These are phyloP conservation scores for Trigoniulus corallinus DNA, from an alignment of 1,140 invertebrate species.

Conservation along the genomic window DNA sequence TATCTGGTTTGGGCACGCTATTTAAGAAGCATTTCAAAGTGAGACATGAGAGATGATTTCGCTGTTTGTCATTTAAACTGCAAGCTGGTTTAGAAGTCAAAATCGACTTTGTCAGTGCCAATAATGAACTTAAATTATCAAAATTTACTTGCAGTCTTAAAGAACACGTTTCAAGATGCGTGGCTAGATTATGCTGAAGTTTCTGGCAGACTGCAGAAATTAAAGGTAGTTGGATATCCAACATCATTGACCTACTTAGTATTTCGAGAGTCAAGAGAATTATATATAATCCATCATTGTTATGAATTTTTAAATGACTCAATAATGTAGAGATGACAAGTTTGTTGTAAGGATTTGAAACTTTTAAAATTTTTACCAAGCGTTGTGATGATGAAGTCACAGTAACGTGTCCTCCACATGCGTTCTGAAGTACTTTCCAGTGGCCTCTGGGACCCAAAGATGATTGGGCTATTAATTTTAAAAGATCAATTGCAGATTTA, in stretches of 20 bases:
- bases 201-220: too few relatives aligned
- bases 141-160: background rate
- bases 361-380: constrained; percentile 2
- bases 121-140: background rate
- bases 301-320: background rate
- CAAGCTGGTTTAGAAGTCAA: background rate
- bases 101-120: background rate
- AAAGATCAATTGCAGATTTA: background rate
- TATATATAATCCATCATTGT: background rate
- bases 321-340: background rate
- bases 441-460: background rate
- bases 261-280: background rate
- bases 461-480: background rate
- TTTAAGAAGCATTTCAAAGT: background rate
- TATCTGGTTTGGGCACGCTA: background rate
- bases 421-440: constrained; percentile 5
- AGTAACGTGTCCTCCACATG: background rate
- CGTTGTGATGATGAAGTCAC: constrained; percentile 6
- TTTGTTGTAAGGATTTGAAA: constrained; percentile 3
- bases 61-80: background rate
- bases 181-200: background rate
- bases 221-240: too few relatives aligned
- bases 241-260: background rate
- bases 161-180: background rate
- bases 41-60: background rate